phyloP scores from a whole-genome alignment of 2,888 invertebrate species.

The Lepas anatifera region DNA sequence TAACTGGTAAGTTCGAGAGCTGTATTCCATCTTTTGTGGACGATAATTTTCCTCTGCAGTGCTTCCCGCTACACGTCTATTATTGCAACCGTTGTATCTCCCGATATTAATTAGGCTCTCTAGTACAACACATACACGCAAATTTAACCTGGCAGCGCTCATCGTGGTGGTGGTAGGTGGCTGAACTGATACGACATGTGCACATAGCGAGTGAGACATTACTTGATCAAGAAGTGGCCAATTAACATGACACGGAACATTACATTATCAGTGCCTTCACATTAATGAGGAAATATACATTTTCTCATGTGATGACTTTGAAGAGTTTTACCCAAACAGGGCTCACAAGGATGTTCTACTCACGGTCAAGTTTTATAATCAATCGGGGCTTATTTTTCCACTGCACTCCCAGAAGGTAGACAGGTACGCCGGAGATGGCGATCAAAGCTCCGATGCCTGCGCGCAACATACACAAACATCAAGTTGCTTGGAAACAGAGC shows the following conservation, averaged over 20 bases:
- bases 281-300: not conserved
- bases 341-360: not conserved
- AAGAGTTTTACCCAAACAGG: too few relatives aligned
- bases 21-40: too few relatives aligned
- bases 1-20: too few relatives aligned
- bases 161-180: too few relatives aligned
- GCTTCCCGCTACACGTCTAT: slow-evolving; percentile 23
- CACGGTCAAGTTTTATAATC: slow-evolving; percentile 35
- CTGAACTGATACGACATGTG: not conserved
- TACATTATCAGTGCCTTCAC: not conserved
- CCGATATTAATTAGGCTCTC: not conserved
- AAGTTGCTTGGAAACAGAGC: not conserved
- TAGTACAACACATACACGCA: too few relatives aligned
- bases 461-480: not conserved
- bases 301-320: not conserved
- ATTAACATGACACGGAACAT: too few relatives aligned
- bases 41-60: too few relatives aligned
- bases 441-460: slow-evolving; percentile 56
- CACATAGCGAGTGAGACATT: not conserved
- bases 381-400: slow-evolving; percentile 51
- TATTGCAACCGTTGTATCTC: slow-evolving; percentile 26
- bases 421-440: slow-evolving; percentile 65
- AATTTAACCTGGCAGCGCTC: too few relatives aligned
- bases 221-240: too few relatives aligned
- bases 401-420: slow-evolving; percentile 58